phyloP scores from a whole-genome alignment of 2,113 vertebrate genomes.

The Myrmecobius fasciatus region DNA sequence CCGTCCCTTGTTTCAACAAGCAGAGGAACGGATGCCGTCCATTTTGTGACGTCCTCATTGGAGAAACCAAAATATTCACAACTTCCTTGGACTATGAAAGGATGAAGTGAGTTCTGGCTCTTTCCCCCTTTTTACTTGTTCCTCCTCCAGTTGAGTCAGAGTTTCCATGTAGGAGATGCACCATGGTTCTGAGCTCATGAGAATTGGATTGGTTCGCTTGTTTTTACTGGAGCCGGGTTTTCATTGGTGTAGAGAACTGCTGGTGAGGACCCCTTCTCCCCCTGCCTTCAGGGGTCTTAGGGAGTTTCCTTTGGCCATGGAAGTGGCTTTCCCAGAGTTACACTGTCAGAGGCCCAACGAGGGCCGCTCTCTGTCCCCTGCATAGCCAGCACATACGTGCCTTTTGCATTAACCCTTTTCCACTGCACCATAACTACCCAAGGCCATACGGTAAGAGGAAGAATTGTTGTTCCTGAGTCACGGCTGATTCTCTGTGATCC shows the following conservation, averaged over 20 bases:
- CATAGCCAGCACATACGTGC: no score
- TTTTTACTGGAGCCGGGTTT: background rate
- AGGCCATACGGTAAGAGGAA: background rate
- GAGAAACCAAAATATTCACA: constrained; percentile 96
- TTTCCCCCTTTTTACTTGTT: background rate
- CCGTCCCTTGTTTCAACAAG: constrained; percentile 98
- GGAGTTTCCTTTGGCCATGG: background rate
- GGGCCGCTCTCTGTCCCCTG: background rate
- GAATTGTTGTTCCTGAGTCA: no score
- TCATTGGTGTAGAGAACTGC: background rate
- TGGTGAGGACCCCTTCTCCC: background rate
- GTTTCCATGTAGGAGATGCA: background rate
- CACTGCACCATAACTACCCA: background rate
- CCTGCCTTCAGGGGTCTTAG: background rate
- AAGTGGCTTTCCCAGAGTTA: background rate
- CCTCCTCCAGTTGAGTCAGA: background rate
- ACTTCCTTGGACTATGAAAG: constrained; percentile 96
- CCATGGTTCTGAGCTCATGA: background rate
- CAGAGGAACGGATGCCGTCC: constrained; percentile 97
- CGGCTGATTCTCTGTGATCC: no score
- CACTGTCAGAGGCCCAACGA: background rate
- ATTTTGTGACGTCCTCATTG: constrained; percentile 96
- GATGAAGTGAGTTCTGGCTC: constrained; percentile 91
- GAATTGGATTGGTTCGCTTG: background rate
- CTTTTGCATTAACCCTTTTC: background rate